Percentiles rank a stretch among this genome's conserved stretches.
Evolutionary conservation across 2,888 invertebrate species (phyloP).

Genomic region (Diabrotica balteata): DNA sequence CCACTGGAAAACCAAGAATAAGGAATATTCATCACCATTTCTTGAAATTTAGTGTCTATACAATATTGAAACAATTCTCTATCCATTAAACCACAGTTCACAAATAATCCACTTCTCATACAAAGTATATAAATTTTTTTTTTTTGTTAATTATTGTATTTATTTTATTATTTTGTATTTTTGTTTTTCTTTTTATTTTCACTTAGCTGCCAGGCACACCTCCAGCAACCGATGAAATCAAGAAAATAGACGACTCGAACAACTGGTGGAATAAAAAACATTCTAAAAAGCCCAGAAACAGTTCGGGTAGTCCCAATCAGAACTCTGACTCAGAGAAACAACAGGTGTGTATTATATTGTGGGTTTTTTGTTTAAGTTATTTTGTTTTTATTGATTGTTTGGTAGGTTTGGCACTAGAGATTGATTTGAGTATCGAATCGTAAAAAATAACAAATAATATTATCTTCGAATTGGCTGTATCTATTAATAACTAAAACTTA

Average conservation of each 20-base stretch:
- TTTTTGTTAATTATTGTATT: no score
- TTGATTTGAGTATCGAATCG: background rate
- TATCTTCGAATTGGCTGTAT: no score
- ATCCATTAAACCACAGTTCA: no score
- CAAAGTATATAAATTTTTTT: no score
- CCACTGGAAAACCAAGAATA: no score
- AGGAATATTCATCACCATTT: no score
- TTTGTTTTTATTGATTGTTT: background rate
- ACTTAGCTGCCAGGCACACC: conserved; percentile 48
- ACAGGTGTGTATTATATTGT: conserved; percentile 48
- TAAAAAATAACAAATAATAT: background rate
- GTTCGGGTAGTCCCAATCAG: conserved; percentile 43
- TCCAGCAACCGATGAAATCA: conserved; percentile 39
- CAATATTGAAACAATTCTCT: no score
- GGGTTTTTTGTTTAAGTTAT: background rate
- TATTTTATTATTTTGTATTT: conserved; percentile 13
- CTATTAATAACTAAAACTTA: no score
- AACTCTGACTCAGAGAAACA: conserved; percentile 53
- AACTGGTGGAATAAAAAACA: conserved; percentile 51
- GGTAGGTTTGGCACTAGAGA: no score
- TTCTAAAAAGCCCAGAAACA: conserved; percentile 45
- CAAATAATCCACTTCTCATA: no score
- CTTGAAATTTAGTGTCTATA: no score
- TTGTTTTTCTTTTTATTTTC: conserved; percentile 30
- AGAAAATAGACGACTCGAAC: conserved; percentile 46